Evolutionary conservation across 2,888 invertebrate species (phyloP), one percentile per base, ranked within the genome.

Genomic region (Drosophila conformis): DNA sequence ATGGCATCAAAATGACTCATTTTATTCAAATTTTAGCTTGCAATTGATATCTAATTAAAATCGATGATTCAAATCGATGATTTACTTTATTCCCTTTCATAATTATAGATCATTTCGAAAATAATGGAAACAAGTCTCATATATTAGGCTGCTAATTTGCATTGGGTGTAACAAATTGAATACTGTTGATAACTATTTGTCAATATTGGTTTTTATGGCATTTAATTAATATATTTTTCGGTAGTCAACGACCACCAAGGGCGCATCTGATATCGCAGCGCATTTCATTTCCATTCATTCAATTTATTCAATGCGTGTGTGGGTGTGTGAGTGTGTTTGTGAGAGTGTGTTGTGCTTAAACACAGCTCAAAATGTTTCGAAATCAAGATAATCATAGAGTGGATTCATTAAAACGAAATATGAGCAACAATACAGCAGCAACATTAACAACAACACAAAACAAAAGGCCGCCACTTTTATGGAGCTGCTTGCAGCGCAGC

Each of bases 391-490:
- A 83, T 90, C 86, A 90, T 82, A 85, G 79, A 76, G 69, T 81
- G 67, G 80, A 90, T 82, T 89, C 90, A 87, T 87, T 87, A 90
- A 90, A 89, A 76, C 82, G 87, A 90, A 87, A 87, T 90, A 87
- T 87, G 87, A 87, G 76, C 90, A 76, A 56, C 71, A 78, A 61
- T 51, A 46, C 46, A 46, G 46, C 46, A 87, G 76, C 90, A 76
- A 59, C 71, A 78, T 57, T 51, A 57, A 35, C 65, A 68, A 61
- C 74, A 76, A 67, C 72, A 69, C 35, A 61, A 68, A 59, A 78
- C 69, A 81, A 78, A 81, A 80, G 81, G 54, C 82, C 69, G 73
- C 48, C 59, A 69, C n/a, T 56, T 76, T 68, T 70, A 73, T 78
- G 68, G 78, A 58, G 62, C 72, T 64, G 38, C 49, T 51, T 46